Conservation (phyloP, 2,113 vertebrate species). For the Lagenorhynchus albirostris region DNA sequence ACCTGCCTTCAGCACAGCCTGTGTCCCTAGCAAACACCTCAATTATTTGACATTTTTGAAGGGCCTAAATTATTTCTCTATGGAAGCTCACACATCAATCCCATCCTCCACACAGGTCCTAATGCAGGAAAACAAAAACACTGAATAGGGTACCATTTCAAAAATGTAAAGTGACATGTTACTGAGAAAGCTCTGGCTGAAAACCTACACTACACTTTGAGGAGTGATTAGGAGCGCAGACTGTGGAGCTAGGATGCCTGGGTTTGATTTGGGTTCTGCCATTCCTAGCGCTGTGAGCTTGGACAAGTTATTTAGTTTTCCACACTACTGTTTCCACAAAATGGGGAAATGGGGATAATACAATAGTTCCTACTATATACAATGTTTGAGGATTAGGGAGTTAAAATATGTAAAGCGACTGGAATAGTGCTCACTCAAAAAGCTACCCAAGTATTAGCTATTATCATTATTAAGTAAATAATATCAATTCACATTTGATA, state of each 20-base stretch:
- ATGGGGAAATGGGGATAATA: background rate
- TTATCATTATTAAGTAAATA: background rate
- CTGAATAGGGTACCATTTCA: background rate
- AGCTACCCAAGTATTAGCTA: background rate
- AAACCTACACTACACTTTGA: background rate
- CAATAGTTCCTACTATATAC: background rate
- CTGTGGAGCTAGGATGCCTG: background rate
- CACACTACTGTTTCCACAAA: background rate
- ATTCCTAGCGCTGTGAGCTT: background rate
- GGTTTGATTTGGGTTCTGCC: accelerated
- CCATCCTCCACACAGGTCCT: background rate
- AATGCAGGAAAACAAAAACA: background rate
- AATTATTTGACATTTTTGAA: background rate
- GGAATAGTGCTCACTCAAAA: background rate
- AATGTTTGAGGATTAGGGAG: background rate
- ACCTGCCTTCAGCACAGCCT: background rate
- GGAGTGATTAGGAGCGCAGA: accelerated
- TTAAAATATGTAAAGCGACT: background rate
- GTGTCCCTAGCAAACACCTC: background rate
- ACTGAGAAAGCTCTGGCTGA: background rate
- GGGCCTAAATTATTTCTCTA: background rate
- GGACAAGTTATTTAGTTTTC: background rate
- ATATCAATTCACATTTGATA: background rate
- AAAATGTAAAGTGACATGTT: background rate
- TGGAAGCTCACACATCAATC: background rate